A percentile compares a stretch with the other conserved stretches of the same genome.
Conservation (phyloP, 2,113 vertebrate genomes). For the Nipponia nippon region DNA sequence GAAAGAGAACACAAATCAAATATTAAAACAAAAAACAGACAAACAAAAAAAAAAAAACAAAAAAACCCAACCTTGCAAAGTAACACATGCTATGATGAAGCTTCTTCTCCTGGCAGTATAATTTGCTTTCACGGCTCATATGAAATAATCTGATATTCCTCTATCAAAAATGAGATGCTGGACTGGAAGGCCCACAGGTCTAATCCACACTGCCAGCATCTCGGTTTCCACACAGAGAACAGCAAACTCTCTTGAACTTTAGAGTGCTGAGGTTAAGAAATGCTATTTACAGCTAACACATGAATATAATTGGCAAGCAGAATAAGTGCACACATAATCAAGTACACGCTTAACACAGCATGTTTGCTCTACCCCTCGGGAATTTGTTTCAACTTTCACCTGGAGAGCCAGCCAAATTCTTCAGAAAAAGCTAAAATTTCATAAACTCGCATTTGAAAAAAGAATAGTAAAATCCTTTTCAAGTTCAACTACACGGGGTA, state of each 20-base stretch:
- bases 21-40: neutral
- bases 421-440: neutral
- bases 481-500: neutral
- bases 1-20: neutral
- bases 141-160: neutral
- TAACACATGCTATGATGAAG: neutral
- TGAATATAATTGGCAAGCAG: neutral
- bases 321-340: neutral
- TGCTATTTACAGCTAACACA: neutral
- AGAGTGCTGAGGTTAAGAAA: neutral
- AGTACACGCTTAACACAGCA: neutral
- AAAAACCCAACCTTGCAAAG: neutral
- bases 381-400: neutral
- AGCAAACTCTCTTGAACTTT: neutral
- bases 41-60: neutral
- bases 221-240: fast-evolving
- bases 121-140: neutral
- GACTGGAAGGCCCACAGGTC: neutral
- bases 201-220: neutral
- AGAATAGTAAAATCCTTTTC: neutral
- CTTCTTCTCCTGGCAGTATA: neutral
- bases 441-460: neutral
- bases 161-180: neutral
- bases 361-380: neutral
- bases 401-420: neutral